Percentiles rank a stretch among this genome's conserved stretches.
Conservation (phyloP, 1,140 invertebrate genomes). For the Uloborus diversus region DNA sequence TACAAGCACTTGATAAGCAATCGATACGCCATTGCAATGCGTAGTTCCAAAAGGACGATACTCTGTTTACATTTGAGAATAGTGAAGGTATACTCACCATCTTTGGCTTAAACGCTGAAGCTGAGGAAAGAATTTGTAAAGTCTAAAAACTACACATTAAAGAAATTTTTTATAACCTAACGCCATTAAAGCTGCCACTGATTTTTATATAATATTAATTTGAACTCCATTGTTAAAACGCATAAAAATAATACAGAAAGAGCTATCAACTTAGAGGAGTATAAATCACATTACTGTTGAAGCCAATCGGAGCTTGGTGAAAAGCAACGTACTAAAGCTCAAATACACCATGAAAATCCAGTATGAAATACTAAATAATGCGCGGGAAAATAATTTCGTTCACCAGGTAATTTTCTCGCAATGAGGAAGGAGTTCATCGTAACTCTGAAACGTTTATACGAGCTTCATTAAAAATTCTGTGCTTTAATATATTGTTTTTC, state of each 20-base stretch:
- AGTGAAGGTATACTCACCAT: slow-evolving; percentile 46
- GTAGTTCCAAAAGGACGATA: slow-evolving; percentile 22
- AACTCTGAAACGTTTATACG: too few species aligned
- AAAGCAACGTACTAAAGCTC: not conserved
- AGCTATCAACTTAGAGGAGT: not conserved
- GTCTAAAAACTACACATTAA: slow-evolving; percentile 53
- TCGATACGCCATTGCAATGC: slow-evolving; percentile 18
- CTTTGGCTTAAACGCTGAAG: not conserved
- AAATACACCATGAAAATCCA: too few species aligned
- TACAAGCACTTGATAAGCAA: slow-evolving; percentile 43
- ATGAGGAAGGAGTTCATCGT: too few species aligned
- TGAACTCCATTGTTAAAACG: not conserved
- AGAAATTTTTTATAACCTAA: slow-evolving; percentile 36
- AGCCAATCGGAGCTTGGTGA: not conserved
- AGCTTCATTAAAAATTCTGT: too few species aligned
- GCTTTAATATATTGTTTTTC: too few species aligned
- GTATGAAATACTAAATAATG: too few species aligned
- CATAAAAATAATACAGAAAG: not conserved
- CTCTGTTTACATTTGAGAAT: slow-evolving; percentile 28
- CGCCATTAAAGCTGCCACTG: slow-evolving; percentile 43
- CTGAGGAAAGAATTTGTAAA: slow-evolving; percentile 19
- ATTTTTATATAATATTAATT: not conserved
- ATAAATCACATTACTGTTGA: not conserved
- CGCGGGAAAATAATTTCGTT: too few species aligned
- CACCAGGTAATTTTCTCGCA: too few species aligned